Conservation (phyloP, 2,797 vertebrate species). For the Scarus forsteni region DNA sequence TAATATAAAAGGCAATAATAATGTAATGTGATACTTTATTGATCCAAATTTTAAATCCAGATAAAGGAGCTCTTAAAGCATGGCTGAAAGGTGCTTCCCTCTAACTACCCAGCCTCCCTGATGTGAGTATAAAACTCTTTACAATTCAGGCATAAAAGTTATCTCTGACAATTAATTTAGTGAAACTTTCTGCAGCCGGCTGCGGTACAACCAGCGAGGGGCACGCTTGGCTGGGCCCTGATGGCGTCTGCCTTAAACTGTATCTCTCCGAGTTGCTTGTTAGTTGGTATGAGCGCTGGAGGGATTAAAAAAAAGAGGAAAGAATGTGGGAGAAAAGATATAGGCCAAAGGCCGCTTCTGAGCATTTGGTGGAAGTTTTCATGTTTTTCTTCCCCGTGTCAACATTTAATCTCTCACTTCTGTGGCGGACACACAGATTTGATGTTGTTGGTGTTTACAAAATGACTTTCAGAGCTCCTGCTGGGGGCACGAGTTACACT, state of each 20-base stretch:
- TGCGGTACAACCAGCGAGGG: slow-evolving; percentile 31
- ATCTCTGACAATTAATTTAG: slow-evolving; percentile 58
- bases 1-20: slow-evolving; percentile 39
- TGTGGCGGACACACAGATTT: slow-evolving; percentile 48
- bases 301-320: slow-evolving; percentile 25
- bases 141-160: slow-evolving; percentile 58
- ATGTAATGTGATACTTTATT: slow-evolving; percentile 34
- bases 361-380: slow-evolving; percentile 46
- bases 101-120: slow-evolving; percentile 13
- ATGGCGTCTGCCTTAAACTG: slow-evolving; percentile 47
- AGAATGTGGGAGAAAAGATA: slow-evolving; percentile 26
- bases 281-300: slow-evolving; percentile 59
- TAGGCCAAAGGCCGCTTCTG: slow-evolving; percentile 54
- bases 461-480: slow-evolving; percentile 43
- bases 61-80: slow-evolving; percentile 31
- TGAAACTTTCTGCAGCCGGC: slow-evolving; percentile 48
- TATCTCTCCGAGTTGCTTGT: slow-evolving; percentile 58
- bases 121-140: slow-evolving; percentile 41
- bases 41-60: slow-evolving; percentile 41
- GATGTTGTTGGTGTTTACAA: slow-evolving; percentile 53
- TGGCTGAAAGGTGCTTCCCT: slow-evolving; percentile 18
- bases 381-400: slow-evolving; percentile 30
- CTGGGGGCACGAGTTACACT: slow-evolving; percentile 40
- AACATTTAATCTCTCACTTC: slow-evolving; percentile 57
- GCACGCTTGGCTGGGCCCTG: slow-evolving; percentile 42